phyloP scores from a whole-genome alignment of 1,140 invertebrate genomes.

The Mizuhopecten yessoensis region DNA sequence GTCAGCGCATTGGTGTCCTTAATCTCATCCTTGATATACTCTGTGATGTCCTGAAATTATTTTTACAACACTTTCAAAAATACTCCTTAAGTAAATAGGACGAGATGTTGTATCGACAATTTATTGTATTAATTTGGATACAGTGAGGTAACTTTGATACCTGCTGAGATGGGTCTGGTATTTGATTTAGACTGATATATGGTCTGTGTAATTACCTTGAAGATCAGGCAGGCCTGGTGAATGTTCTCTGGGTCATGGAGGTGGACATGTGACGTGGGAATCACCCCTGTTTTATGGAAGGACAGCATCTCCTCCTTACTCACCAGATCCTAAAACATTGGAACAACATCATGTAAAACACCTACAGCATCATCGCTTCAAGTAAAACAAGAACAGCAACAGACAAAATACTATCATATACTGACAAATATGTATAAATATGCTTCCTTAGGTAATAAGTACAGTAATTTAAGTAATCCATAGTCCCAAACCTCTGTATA shows the following conservation, averaged over 20 bases:
- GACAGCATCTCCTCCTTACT: conserved; percentile 96
- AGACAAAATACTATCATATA: no score
- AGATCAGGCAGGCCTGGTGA: conserved; percentile 93
- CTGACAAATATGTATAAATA: no score
- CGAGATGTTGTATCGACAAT: no score
- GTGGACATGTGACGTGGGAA: conserved; percentile 96
- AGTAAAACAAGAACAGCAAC: no score
- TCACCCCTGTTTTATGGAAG: conserved; percentile 93
- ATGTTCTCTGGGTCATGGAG: conserved; percentile 98
- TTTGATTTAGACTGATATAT: neutral
- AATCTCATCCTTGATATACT: conserved; percentile 99
- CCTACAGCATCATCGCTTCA: neutral
- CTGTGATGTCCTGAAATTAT: conserved; percentile 92
- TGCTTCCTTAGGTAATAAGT: no score
- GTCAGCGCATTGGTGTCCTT: conserved; percentile 94
- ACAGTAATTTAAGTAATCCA: no score
- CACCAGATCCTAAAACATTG: conserved; percentile 87
- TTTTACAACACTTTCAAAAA: neutral
- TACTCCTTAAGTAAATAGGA: neutral
- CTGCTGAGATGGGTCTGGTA: neutral
- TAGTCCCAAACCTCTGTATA: no score
- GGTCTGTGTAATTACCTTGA: conserved; percentile 88
- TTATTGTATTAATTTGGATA: neutral
- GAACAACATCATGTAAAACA: neutral
- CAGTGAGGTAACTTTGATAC: neutral